Evolutionary conservation across 2,797 vertebrate species (phyloP), one percentile per base, ranked within the genome.

Genomic region (Crenuchus spilurus): DNA sequence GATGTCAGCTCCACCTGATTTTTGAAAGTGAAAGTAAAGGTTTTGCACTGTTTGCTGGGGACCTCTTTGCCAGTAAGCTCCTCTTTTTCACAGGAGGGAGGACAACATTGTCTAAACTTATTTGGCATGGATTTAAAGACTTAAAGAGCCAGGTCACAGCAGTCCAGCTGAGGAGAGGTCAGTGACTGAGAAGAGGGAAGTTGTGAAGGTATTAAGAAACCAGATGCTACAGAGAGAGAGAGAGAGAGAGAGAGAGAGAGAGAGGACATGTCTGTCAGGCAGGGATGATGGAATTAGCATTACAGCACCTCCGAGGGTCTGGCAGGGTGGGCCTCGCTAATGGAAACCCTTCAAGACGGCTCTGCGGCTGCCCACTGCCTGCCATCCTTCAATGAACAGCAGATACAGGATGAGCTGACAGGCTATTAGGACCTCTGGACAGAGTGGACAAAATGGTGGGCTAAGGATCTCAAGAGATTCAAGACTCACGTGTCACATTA

Each of bases 381-480:
- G 67, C 69, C 66, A 79, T 80, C 72, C 72, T 74, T 80, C 75
- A 78, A 11, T 69, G n/a, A 30, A 60, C 37, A 37, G 30, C 18
- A 66, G 60, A 74, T 72, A 57, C 55, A 10, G 46, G 5, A 48
- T 20, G 20, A 74, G 80, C 66, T 78, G 80, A 83, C 78, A 83
- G 73, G 77, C 81, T 84, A 89, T 87, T 78, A 83, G 82, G 84
- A 77, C 39, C n/a, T 18, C 16, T 9, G 42, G n/a, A 63, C 2
- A 31, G 74, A 64, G 54, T n/a, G 42, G n/a, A 63, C 2, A 31
- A 67, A 64, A 42, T n/a, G 30, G 51, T 13, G n/a, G 33, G 68
- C 13, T 18, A 20, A 33, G 42, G 22, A 49, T 13, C 8, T 44
- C 24, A 10, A 26, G 22, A 5, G 28, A 46, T 9, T n/a, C n/a